Base-by-base conservation (phyloP, 2,797 vertebrate genomes). In the Rhinella marina region DNA sequence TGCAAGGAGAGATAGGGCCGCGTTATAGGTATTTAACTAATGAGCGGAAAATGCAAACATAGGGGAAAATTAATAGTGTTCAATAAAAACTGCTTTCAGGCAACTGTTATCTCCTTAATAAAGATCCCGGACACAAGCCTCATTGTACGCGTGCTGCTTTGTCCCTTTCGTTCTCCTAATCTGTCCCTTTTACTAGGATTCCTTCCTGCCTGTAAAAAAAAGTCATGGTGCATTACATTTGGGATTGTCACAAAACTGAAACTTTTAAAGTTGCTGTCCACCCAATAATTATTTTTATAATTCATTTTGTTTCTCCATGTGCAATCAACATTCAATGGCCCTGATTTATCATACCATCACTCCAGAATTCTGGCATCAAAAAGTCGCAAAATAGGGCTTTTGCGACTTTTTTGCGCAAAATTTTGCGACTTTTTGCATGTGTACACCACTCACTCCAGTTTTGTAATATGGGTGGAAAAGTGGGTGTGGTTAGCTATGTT, bases 31-130 rank as follows among this genome's bases (percentile, higher is more conserved):
- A 56, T 85, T 86, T 86, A 89, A 82, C 88, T 86, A 89, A 89
- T 89, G 88, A 89, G 85, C 50, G 79, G 81, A 87, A 86, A 89
- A 70, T 56, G 81, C 88, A 89, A 89, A 89, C 88, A 89, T 72
- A 82, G 32, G 52, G 73, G 82, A 82, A 80, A 89, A 89, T 89
- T 89, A 89, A 89, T 87, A 86, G 85, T 64, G 85, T 78, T 87
- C 85, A 86, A 89, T 89, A 87, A 89, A 86, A 87, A 56, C 72
- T 78, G 81, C 88, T 86, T 87, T 89, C 85, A 89, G 62, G 29
- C 59, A 19, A 84, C 41, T 32, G 62, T 89, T 89, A 89, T 89
- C 88, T 86, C 41, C 85, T 85, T 89, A 83, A 89, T 89, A 89
- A 89, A 89, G 80, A 89, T 84, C 73, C 73, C 3, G 73, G 54